Conservation (phyloP, 2,797 vertebrate species). For the Phaenicophaeus curvirostris region DNA sequence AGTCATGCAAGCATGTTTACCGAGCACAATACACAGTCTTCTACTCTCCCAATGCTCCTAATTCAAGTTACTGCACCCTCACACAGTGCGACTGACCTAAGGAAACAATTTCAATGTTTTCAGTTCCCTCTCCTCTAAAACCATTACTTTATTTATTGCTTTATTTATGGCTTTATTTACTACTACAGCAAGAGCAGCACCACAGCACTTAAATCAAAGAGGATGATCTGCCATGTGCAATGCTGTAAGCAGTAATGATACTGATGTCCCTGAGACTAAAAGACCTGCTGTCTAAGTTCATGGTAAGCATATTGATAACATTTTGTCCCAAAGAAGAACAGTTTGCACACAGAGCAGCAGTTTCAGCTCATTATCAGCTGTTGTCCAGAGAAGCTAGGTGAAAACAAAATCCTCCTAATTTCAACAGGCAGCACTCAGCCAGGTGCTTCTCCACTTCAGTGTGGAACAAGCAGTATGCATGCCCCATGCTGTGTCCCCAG, state of each 20-base stretch:
- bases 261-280: neutral
- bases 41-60: neutral
- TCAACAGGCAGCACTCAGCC: neutral
- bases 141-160: neutral
- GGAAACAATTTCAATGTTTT: neutral
- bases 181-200: neutral
- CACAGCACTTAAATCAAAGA: neutral
- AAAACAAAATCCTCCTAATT: neutral
- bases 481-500: neutral
- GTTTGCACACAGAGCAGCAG: neutral
- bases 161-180: neutral
- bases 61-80: neutral
- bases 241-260: neutral
- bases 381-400: neutral
- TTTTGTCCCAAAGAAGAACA: neutral
- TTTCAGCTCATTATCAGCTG: neutral
- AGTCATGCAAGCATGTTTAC: neutral
- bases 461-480: neutral
- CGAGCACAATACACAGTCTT: neutral
- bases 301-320: neutral
- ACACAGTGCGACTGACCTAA: neutral
- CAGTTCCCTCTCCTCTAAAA: neutral
- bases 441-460: neutral
- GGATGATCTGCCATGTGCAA: neutral
- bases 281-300: neutral